Evolutionary conservation across 2,797 vertebrate species (phyloP).

Genomic region (Danio jaintianensis): DNA sequence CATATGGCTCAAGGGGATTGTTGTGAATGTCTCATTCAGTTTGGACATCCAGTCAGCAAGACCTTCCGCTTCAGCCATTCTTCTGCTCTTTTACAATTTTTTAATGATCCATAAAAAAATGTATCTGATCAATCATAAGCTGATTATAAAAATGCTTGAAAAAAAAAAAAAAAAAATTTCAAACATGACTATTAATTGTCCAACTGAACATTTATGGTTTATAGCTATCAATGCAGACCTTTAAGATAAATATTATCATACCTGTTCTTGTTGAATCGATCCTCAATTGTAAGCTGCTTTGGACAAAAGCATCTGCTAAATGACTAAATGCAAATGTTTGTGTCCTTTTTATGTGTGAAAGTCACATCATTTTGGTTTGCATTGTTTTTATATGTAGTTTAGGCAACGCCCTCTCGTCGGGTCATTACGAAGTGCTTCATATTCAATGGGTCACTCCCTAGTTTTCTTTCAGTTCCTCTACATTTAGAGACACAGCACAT

Average conservation of each 20-base stretch:
- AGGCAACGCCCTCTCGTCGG: neutral
- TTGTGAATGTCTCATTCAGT: slow-evolving; percentile 2
- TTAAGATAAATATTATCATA: neutral
- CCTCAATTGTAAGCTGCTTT: no score
- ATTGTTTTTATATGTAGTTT: slow-evolving; percentile 1
- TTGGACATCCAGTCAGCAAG: slow-evolving; percentile 22
- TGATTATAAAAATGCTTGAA: no score
- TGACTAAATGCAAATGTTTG: neutral
- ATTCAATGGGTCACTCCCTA: neutral
- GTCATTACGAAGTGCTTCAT: neutral
- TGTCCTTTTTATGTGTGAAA: neutral
- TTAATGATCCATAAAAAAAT: neutral
- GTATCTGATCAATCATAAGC: neutral
- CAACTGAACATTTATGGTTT: neutral
- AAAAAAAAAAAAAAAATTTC: neutral
- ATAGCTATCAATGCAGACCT: neutral
- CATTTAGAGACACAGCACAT: neutral
- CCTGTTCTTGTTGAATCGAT: neutral
- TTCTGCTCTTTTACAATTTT: neutral
- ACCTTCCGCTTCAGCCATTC: neutral
- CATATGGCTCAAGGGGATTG: slow-evolving; percentile 13
- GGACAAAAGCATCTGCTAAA: no score
- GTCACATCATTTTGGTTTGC: neutral
- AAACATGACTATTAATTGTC: neutral
- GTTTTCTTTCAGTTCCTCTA: slow-evolving; percentile 1